A percentile compares a stretch with the other conserved stretches of the same genome.
Conservation (phyloP, 2,888 invertebrate genomes). For the Cyrtodaria siliqua region DNA sequence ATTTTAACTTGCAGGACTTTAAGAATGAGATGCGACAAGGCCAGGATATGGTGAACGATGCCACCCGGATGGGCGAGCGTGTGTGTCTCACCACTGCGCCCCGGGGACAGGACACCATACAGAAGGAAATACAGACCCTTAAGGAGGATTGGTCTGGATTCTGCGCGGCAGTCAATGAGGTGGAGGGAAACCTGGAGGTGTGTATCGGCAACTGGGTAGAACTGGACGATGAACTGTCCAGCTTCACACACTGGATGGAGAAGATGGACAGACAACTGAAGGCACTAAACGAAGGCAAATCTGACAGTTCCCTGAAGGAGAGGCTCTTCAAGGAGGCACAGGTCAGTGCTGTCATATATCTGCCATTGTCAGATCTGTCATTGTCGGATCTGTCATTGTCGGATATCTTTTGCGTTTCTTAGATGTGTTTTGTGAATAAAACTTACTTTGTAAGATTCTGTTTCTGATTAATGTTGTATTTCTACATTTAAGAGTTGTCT, state of each 20-base stretch:
- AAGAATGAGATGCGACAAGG: slow-evolving; percentile 87
- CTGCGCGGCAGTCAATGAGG: slow-evolving; percentile 87
- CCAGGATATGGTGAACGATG: slow-evolving; percentile 89
- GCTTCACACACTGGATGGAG: slow-evolving; percentile 93
- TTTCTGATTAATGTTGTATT: too few relatives aligned
- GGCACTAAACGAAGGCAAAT: slow-evolving; percentile 69
- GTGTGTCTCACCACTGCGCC: slow-evolving; percentile 89
- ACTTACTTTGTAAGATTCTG: too few relatives aligned
- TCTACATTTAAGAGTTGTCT: too few relatives aligned
- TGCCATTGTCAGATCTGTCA: too few relatives aligned
- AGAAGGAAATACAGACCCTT: slow-evolving; percentile 78
- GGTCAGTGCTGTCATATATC: slow-evolving; percentile 69
- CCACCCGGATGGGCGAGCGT: slow-evolving; percentile 89
- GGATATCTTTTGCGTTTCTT: too few relatives aligned
- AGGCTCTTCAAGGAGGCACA: slow-evolving; percentile 74
- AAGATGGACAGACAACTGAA: slow-evolving; percentile 75
- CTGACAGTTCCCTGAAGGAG: slow-evolving; percentile 74
- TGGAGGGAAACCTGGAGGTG: slow-evolving; percentile 94
- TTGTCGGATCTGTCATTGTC: too few relatives aligned
- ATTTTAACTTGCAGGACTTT: too few relatives aligned
- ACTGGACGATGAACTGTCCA: slow-evolving; percentile 94
- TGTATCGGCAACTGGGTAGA: slow-evolving; percentile 96
- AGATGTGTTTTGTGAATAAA: too few relatives aligned
- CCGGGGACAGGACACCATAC: slow-evolving; percentile 81
- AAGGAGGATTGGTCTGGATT: slow-evolving; percentile 82